Evolutionary conservation across 2,113 vertebrate species (phyloP), one percentile per base, ranked within the genome.

Genomic region (Hippoglossus stenolepis): DNA sequence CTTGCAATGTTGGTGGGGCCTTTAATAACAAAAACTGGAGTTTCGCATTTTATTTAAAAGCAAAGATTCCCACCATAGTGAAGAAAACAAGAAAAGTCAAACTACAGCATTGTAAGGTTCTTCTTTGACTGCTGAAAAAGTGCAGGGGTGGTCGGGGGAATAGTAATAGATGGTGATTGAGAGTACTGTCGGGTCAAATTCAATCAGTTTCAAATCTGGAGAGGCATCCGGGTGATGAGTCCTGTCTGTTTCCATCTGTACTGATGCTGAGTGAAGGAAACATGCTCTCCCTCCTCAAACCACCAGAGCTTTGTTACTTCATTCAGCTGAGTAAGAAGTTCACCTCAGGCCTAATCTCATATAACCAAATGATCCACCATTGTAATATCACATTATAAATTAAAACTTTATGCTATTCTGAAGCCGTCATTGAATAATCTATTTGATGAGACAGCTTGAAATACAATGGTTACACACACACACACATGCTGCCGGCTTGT

Each of bases 151-250:
- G 65, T 58, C 54, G 3, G 65, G 65, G 51, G 61, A 73, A 77
- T 23, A 71, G 82, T 67, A 73, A 75, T 75, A 77, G 64, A 70
- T 58, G 67, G 60, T 66, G 75, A 83, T 82, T 70, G 74, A 62
- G 70, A 76, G 58, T 40, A 11, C 66, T 63, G 79, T 80, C 81
- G 62, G 72, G 70, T 86, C 67, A 74, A 66, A 86, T 76, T 35
- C 60, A 83, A 83, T 87, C 85, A 67, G 45, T 62, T 68, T 83
- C 59, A 89, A 68, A 86, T 87, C 13, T 63, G 24, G 75, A 79
- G 82, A 80, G 77, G 40, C 75, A 68, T 75, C n/a, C 45, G 51
- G 57, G 62, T 24, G 51, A 80, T 64, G 77, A 77, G 31, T 79
- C 67, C 74, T 69, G 86, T 82, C 82, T 77, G 8, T 45, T 85